phyloP scores from a whole-genome alignment of 2,888 invertebrate genomes.

The Diadegma fenestrale region DNA sequence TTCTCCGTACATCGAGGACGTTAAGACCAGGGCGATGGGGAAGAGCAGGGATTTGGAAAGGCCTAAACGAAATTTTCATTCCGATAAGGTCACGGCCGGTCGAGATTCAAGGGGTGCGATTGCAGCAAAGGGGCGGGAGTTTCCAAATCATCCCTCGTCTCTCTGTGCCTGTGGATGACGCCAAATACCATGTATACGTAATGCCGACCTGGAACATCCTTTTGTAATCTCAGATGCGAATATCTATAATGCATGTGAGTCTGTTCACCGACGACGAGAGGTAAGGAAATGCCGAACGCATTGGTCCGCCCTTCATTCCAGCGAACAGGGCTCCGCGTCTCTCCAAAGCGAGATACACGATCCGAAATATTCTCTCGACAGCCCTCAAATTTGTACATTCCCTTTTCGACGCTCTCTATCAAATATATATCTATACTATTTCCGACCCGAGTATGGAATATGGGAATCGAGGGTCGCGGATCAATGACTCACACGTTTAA shows the following conservation, averaged over 20 bases:
- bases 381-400: constrained; percentile 52
- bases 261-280: not conserved
- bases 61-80: constrained; percentile 53
- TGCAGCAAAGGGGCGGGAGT: constrained; percentile 39
- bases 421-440: not conserved
- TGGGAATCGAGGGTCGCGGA: constrained; percentile 37
- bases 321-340: not conserved
- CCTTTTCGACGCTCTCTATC: constrained; percentile 12
- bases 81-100: constrained; percentile 44
- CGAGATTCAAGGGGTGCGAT: constrained; percentile 39
- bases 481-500: constrained; percentile 71
- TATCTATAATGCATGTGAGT: constrained; percentile 69
- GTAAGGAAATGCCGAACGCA: constrained; percentile 58
- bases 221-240: constrained; percentile 69
- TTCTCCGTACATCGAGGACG: constrained; percentile 21
- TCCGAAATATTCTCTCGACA: constrained; percentile 56
- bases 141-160: constrained; percentile 1
- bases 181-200: constrained; percentile 46
- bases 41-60: constrained; percentile 46
- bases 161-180: constrained; percentile 10
- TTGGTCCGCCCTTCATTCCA: constrained; percentile 18
- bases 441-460: not conserved
- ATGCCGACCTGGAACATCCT: constrained; percentile 47
- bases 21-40: not conserved
- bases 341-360: constrained; percentile 55